Percentiles rank a stretch among this genome's conserved stretches.
These are phyloP conservation scores for Drosophila rhopaloa DNA, from an alignment of 1,140 invertebrate species.

Conservation along the genomic window DNA sequence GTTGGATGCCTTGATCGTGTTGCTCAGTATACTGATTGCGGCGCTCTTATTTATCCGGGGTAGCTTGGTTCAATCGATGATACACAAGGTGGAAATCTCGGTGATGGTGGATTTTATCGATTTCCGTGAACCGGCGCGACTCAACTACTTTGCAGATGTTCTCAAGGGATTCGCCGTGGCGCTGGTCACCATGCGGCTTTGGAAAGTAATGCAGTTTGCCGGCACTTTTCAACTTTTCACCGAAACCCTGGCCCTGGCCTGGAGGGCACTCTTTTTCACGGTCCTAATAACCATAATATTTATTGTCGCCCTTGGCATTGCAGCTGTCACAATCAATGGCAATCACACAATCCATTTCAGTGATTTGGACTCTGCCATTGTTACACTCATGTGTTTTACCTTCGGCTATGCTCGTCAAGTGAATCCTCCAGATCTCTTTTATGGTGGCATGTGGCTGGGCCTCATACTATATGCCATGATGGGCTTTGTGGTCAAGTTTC, in stretches of 20 bases:
- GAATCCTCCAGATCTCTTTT: slow-evolving; percentile 38
- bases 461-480: slow-evolving; percentile 52
- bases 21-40: slow-evolving; percentile 22
- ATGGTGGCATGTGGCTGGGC: slow-evolving; percentile 54
- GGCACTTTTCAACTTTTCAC: slow-evolving; percentile 63
- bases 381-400: slow-evolving; percentile 48
- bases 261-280: slow-evolving; percentile 36
- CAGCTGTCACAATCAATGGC: slow-evolving; percentile 56
- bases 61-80: slow-evolving; percentile 27
- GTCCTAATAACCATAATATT: slow-evolving; percentile 40
- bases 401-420: slow-evolving; percentile 56
- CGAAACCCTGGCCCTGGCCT: slow-evolving; percentile 42
- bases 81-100: slow-evolving; percentile 47
- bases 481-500: slow-evolving; percentile 55
- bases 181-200: slow-evolving; percentile 62
- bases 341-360: slow-evolving; percentile 43
- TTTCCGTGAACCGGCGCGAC: slow-evolving; percentile 39
- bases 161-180: slow-evolving; percentile 52
- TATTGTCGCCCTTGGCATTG: slow-evolving; percentile 50
- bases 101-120: slow-evolving; percentile 63
- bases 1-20: slow-evolving; percentile 59
- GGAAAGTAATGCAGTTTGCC: slow-evolving; percentile 70
- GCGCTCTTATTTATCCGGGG: slow-evolving; percentile 3
- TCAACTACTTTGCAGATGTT: slow-evolving; percentile 14
- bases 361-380: slow-evolving; percentile 27